Evolutionary conservation across 1,140 invertebrate species (phyloP).

Genomic region (Penaeus japonicus): DNA sequence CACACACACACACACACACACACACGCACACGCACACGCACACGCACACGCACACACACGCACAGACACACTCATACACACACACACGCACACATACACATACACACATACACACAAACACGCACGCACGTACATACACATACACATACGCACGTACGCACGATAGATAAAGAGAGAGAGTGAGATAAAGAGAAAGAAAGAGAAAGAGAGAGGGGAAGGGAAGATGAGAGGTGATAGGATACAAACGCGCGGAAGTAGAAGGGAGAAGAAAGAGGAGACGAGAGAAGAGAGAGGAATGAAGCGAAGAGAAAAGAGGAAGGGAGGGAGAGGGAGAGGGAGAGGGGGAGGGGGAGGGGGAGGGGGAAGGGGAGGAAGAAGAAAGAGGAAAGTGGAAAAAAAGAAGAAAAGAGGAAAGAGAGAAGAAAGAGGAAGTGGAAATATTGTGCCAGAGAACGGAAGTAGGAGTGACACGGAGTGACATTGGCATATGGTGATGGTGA

Average conservation of each 20-base stretch:
- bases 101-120: too few relatives aligned
- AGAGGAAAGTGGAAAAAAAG: not conserved
- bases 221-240: not conserved
- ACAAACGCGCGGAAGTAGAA: not conserved
- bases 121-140: too few relatives aligned
- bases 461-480: too few relatives aligned
- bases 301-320: not conserved
- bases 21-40: too few relatives aligned
- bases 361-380: not conserved
- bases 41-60: too few relatives aligned
- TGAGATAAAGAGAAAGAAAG: not conserved
- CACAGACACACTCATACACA: too few relatives aligned
- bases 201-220: not conserved
- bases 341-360: conserved; percentile 9
- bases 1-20: too few relatives aligned
- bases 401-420: not conserved
- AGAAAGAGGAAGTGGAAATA: too few relatives aligned
- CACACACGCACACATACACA: too few relatives aligned
- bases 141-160: too few relatives aligned
- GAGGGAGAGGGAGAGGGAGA: not conserved
- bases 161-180: not conserved
- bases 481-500: too few relatives aligned
- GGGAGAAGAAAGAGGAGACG: not conserved
- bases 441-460: too few relatives aligned
- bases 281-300: not conserved